Percentiles rank a stretch among this genome's conserved stretches.
Conservation (phyloP, 2,888 invertebrate species). For the Marronus borbonicus region DNA sequence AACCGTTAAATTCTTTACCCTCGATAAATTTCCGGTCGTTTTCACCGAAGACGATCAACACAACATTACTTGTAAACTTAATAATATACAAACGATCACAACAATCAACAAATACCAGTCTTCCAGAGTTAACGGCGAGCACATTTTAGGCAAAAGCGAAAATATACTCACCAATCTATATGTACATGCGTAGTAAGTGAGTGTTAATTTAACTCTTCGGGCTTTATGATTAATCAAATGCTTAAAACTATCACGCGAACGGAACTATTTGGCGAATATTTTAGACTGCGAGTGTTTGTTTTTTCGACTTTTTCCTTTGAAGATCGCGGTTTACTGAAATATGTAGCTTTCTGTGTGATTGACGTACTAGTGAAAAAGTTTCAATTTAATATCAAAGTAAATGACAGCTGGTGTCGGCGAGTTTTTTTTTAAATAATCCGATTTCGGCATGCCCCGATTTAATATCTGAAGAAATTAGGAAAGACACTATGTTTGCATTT, state of each 20-base stretch:
- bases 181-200: background rate
- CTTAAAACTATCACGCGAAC: background rate
- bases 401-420: too few relatives aligned
- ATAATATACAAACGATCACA: conserved; percentile 29
- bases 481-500: too few relatives aligned
- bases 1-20: conserved; percentile 22
- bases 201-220: background rate
- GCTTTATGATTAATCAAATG: conserved; percentile 10
- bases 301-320: conserved; percentile 3
- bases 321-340: background rate
- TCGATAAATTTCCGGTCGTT: conserved; percentile 17
- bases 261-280: background rate
- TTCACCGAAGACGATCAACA: conserved; percentile 10
- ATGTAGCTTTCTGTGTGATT: background rate
- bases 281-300: background rate
- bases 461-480: too few relatives aligned
- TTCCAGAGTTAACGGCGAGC: background rate
- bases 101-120: conserved; percentile 20
- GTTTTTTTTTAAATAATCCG: too few relatives aligned
- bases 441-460: too few relatives aligned
- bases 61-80: conserved; percentile 13
- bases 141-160: conserved; percentile 5
- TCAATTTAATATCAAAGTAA: conserved; percentile 4
- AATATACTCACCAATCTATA: background rate
- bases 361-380: conserved; percentile 21